phyloP scores from a whole-genome alignment of 2,113 vertebrate genomes.

The Notarius lentiginosus region DNA sequence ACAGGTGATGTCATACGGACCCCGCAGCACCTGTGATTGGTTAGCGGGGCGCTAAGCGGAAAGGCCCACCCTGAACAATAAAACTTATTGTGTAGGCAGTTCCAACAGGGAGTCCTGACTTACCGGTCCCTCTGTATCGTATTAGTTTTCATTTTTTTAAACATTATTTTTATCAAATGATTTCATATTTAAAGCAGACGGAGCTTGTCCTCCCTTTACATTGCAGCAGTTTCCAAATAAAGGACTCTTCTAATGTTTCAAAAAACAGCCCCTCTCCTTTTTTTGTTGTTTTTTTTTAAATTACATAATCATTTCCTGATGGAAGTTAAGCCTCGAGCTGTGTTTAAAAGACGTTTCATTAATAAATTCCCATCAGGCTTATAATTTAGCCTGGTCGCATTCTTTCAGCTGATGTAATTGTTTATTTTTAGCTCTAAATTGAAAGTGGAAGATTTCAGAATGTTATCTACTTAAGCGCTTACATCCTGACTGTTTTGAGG shows the following conservation, averaged over 20 bases:
- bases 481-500: background rate
- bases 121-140: background rate
- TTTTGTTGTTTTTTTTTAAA: background rate
- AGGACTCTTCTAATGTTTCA: slow-evolving; percentile 17
- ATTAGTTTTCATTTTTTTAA: background rate
- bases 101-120: slow-evolving; percentile 14
- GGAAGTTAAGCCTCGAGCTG: slow-evolving; percentile 10
- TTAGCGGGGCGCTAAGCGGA: slow-evolving; percentile 51
- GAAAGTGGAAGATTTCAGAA: background rate
- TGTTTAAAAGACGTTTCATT: slow-evolving; percentile 11
- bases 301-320: slow-evolving; percentile 29
- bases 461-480: background rate
- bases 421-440: slow-evolving; percentile 12
- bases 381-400: slow-evolving; percentile 18
- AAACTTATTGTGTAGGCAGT: slow-evolving; percentile 37
- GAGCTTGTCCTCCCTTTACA: background rate
- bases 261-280: background rate
- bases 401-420: slow-evolving; percentile 8
- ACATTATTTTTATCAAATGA: background rate
- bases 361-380: slow-evolving; percentile 26
- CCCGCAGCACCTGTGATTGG: slow-evolving; percentile 70
- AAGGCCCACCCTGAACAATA: slow-evolving; percentile 41
- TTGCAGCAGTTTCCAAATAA: slow-evolving; percentile 27
- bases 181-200: background rate
- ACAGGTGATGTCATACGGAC: slow-evolving; percentile 79